These are phyloP conservation scores for Pristionchus arcanus DNA, from an alignment of 2,888 invertebrate species.

Conservation along the genomic window DNA sequence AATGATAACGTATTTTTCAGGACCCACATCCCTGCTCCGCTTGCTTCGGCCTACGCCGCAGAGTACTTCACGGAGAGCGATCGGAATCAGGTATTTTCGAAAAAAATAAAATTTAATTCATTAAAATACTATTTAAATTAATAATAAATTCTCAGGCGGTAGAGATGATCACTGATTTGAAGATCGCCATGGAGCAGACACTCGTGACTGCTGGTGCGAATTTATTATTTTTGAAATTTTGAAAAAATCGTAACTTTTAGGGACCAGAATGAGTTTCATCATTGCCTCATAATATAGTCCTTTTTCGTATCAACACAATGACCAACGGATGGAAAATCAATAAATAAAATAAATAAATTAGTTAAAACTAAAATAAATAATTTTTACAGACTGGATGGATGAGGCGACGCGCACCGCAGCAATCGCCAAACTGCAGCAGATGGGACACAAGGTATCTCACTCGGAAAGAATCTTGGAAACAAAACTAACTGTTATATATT, in stretches of 20 bases:
- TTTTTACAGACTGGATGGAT: slow-evolving; percentile 75
- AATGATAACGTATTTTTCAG: not conserved
- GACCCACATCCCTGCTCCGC: slow-evolving; percentile 68
- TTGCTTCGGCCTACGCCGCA: slow-evolving; percentile 70
- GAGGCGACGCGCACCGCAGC: slow-evolving; percentile 72
- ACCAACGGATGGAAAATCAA: not conserved
- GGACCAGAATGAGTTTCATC: not conserved
- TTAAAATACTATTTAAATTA: not conserved
- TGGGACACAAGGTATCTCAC: slow-evolving; percentile 71
- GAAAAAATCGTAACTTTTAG: no score
- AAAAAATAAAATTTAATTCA: not conserved
- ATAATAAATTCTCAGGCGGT: slow-evolving; percentile 65
- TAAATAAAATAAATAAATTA: not conserved
- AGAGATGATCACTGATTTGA: slow-evolving; percentile 68
- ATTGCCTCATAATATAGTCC: no score
- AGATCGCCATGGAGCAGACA: slow-evolving; percentile 68
- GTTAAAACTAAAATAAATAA: no score
- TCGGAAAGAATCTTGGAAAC: no score
- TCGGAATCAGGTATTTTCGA: slow-evolving; percentile 52
- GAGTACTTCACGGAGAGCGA: slow-evolving; percentile 65
- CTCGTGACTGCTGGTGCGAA: slow-evolving; percentile 60
- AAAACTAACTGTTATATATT: no score
- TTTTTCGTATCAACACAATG: no score
- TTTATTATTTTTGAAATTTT: not conserved
- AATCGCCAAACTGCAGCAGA: slow-evolving; percentile 68